These are phyloP conservation scores for Premnoplex brunnescens DNA, from an alignment of 2,797 vertebrate species.

Conservation along the genomic window DNA sequence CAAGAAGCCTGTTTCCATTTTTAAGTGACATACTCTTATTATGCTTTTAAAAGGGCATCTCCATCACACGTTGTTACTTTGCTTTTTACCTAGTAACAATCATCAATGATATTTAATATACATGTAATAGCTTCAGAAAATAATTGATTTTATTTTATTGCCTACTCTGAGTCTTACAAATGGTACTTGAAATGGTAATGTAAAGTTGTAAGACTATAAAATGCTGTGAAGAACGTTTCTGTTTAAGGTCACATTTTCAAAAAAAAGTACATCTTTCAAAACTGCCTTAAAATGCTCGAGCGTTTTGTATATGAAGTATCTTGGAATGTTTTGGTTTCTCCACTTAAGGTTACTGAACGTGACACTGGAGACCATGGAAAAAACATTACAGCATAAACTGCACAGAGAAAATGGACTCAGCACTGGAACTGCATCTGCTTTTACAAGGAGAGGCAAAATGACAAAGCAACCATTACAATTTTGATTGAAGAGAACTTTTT, in stretches of 20 bases:
- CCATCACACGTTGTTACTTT: slow-evolving; percentile 47
- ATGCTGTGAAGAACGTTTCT: background rate
- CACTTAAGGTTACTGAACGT: background rate
- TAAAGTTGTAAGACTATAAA: background rate
- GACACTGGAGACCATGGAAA: background rate
- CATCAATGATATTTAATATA: slow-evolving; percentile 15
- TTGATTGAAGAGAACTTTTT: background rate
- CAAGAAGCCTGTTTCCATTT: slow-evolving; percentile 75
- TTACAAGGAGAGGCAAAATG: background rate
- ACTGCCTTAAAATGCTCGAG: background rate
- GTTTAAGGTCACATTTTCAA: background rate
- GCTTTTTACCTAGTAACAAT: slow-evolving; percentile 53
- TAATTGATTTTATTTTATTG: slow-evolving; percentile 9
- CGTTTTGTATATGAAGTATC: background rate
- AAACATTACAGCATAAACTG: background rate
- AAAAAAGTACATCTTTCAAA: background rate
- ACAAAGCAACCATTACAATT: background rate
- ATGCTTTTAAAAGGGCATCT: slow-evolving; percentile 68
- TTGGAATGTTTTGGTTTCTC: background rate
- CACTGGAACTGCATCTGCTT: background rate
- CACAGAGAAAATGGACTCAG: background rate
- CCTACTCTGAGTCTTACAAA: background rate
- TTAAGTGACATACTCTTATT: slow-evolving; percentile 62
- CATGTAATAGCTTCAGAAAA: background rate
- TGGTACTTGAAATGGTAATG: background rate